Evolutionary conservation across 2,888 invertebrate genomes (phyloP).

Genomic region (Sesamia inferens): DNA sequence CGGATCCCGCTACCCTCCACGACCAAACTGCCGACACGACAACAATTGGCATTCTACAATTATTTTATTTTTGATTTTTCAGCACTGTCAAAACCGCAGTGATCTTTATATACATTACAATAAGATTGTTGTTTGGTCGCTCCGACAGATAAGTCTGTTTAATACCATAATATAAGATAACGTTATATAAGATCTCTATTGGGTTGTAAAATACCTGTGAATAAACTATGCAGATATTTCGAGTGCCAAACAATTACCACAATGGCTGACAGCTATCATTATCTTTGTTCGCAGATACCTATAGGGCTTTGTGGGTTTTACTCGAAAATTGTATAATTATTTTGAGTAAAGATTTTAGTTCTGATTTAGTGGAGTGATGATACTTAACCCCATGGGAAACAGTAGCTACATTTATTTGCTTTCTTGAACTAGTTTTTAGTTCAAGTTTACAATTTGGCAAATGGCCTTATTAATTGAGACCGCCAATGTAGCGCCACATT

Average conservation of each 20-base stretch:
- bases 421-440: background rate
- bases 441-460: background rate
- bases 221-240: background rate
- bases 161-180: background rate
- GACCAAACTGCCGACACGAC: too few relatives aligned
- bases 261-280: slow-evolving; percentile 22
- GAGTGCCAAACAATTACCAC: slow-evolving; percentile 18
- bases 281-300: slow-evolving; percentile 26
- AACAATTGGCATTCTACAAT: background rate
- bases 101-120: background rate
- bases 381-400: slow-evolving; percentile 14
- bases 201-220: background rate
- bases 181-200: background rate
- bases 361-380: slow-evolving; percentile 29
- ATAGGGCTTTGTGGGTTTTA: slow-evolving; percentile 38
- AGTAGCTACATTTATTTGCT: background rate
- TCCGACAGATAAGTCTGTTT: background rate
- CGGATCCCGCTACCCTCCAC: too few relatives aligned
- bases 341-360: slow-evolving; percentile 27
- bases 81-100: too few relatives aligned
- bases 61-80: background rate
- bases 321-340: slow-evolving; percentile 12
- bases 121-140: background rate
- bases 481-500: too few relatives aligned
- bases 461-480: too few relatives aligned